These are phyloP conservation scores for Myiopsitta monachus DNA, from an alignment of 2,113 vertebrate species.

Conservation along the genomic window DNA sequence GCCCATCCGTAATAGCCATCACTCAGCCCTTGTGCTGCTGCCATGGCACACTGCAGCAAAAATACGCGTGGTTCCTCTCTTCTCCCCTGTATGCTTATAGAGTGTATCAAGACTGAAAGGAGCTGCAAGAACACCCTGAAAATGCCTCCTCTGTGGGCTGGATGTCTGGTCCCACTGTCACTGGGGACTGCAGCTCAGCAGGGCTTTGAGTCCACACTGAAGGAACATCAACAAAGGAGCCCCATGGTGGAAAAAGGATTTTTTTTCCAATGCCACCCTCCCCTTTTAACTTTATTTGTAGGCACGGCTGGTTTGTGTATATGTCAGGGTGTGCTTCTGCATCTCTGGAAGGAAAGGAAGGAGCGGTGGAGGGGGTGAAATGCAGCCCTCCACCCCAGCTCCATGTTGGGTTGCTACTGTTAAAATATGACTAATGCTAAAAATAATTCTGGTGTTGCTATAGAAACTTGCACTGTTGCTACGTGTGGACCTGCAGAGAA, in stretches of 20 bases:
- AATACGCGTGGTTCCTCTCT: rapidly evolving
- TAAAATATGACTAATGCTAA: slow-evolving; percentile 74
- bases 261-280: neutral
- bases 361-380: neutral
- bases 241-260: neutral
- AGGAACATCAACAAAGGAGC: neutral
- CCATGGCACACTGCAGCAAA: neutral
- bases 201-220: neutral
- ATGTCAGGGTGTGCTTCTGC: neutral
- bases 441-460: slow-evolving; percentile 81
- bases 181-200: neutral
- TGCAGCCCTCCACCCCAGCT: slow-evolving; percentile 39
- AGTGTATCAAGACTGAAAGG: neutral
- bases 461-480: slow-evolving; percentile 79
- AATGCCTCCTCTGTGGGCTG: neutral
- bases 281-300: neutral
- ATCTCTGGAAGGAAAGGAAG: neutral
- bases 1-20: neutral
- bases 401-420: slow-evolving; percentile 67
- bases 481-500: slow-evolving; percentile 74
- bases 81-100: neutral
- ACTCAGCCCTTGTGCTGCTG: neutral
- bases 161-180: neutral
- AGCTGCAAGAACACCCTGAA: neutral
- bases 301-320: neutral